A percentile compares a stretch with the other conserved stretches of the same genome.
Conservation (phyloP, 2,888 invertebrate genomes). For the Sericinus montela region DNA sequence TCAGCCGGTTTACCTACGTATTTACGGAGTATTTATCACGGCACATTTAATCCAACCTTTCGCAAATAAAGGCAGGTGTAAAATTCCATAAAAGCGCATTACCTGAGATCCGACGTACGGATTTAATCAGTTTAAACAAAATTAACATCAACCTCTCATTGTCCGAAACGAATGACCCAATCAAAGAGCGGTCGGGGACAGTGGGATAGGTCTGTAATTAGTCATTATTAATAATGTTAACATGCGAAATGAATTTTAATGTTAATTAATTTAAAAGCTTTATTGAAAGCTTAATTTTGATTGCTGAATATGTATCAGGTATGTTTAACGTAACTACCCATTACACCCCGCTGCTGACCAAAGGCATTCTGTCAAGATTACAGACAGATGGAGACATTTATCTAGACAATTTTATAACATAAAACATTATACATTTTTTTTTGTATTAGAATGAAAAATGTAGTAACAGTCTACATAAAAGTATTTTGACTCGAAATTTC, state of each 20-base stretch:
- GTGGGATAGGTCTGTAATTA: conserved; percentile 15
- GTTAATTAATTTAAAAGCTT: conserved; percentile 8
- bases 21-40: conserved; percentile 6
- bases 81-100: conserved; percentile 12
- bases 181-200: conserved; percentile 15
- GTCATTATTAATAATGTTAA: conserved; percentile 14
- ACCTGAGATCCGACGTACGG: background rate
- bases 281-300: background rate
- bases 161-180: conserved; percentile 13
- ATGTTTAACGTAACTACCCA: too few species aligned
- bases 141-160: conserved; percentile 13
- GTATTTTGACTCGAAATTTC: too few species aligned
- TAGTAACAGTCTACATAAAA: too few species aligned
- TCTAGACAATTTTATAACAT: too few species aligned
- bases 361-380: too few species aligned
- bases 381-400: too few species aligned
- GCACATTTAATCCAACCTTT: conserved; percentile 3
- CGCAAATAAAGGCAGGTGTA: conserved; percentile 12
- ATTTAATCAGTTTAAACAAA: conserved; percentile 16
- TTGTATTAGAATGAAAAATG: too few species aligned
- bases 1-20: background rate
- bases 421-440: too few species aligned
- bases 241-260: conserved; percentile 7
- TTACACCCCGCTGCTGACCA: too few species aligned
- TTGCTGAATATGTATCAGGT: background rate